Conservation (phyloP, 2,888 invertebrate species). For the Apodemia mormo region DNA sequence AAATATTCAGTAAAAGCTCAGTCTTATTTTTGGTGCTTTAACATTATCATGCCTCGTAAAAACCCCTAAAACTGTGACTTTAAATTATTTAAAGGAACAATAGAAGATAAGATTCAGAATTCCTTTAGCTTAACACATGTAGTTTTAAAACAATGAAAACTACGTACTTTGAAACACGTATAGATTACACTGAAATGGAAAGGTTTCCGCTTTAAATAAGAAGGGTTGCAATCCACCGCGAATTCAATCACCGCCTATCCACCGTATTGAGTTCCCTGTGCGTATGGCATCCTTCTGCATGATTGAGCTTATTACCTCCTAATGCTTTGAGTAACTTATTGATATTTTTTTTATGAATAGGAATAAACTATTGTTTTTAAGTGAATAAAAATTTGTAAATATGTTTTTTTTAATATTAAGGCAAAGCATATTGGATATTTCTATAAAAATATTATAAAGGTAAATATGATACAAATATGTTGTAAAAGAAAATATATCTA, state of each 20-base stretch:
- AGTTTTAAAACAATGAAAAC: background rate
- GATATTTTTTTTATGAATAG: background rate
- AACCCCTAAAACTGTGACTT: too few relatives aligned
- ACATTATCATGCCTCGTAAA: too few relatives aligned
- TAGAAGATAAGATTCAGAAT: background rate
- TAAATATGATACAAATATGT: too few relatives aligned
- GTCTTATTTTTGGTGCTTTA: too few relatives aligned
- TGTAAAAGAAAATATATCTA: too few relatives aligned
- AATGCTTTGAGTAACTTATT: background rate
- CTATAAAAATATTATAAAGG: too few relatives aligned
- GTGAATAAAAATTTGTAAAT: too few relatives aligned
- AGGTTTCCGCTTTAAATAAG: constrained; percentile 6
- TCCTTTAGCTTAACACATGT: background rate
- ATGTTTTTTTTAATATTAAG: too few relatives aligned
- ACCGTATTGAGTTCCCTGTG: constrained; percentile 5
- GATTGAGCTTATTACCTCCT: background rate
- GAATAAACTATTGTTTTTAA: background rate
- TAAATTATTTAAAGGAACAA: too few relatives aligned
- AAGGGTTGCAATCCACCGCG: constrained; percentile 25
- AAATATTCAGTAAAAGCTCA: too few relatives aligned
- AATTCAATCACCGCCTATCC: constrained; percentile 16
- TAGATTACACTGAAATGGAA: constrained; percentile 2
- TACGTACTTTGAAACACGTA: background rate
- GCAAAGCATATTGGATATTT: too few relatives aligned
- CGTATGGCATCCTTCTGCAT: background rate